phyloP scores from a whole-genome alignment of 2,113 vertebrate species.

The Gobius niger region DNA sequence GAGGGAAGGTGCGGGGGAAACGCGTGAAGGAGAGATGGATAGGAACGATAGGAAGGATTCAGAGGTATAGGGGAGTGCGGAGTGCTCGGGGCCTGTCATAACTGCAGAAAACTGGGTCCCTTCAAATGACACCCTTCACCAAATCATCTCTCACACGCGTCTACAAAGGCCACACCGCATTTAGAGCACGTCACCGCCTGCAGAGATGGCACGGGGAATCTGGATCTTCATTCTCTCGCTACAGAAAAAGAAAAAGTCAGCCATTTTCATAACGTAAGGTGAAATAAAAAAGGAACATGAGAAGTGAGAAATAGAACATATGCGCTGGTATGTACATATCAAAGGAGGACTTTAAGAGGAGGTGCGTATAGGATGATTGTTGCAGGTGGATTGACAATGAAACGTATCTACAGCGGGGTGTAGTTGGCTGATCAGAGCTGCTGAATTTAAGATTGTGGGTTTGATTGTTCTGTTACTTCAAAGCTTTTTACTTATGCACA shows the following conservation, averaged over 20 bases:
- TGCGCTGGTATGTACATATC: conserved; percentile 25
- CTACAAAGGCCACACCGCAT: conserved; percentile 55
- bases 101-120: conserved; percentile 48
- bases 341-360: conserved; percentile 1
- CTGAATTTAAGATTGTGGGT: no score
- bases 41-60: conserved; percentile 36
- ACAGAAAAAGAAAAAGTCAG: background rate
- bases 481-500: no score
- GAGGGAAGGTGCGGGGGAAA: conserved; percentile 57
- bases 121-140: conserved; percentile 61
- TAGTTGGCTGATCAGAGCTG: no score
- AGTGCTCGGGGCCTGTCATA: conserved; percentile 54
- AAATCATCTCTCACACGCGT: conserved; percentile 64
- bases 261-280: conserved; percentile 23
- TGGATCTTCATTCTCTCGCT: conserved; percentile 33
- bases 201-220: conserved; percentile 35
- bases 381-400: background rate
- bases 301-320: conserved; percentile 13
- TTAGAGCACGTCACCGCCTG: conserved; percentile 52
- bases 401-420: no score
- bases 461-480: no score
- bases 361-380: background rate
- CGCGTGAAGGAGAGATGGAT: conserved; percentile 52
- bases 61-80: conserved; percentile 25
- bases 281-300: conserved; percentile 27